Conservation (phyloP, 2,113 vertebrate species). For the Atrichornis clamosus region DNA sequence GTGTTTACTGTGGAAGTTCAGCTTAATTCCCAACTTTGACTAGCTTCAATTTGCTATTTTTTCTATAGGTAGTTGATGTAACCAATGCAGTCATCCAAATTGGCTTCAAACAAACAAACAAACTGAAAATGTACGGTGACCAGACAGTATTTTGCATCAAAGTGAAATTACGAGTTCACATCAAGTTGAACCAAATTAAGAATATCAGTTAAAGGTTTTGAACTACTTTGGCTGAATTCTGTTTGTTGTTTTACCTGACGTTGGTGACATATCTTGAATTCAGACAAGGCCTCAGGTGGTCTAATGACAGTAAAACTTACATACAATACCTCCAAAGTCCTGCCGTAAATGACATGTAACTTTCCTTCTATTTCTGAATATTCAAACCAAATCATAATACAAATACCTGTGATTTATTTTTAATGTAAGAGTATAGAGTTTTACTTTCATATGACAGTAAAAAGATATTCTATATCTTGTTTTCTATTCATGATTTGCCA, state of each 20-base stretch:
- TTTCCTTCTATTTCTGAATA: neutral
- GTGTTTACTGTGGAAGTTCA: neutral
- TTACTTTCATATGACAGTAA: neutral
- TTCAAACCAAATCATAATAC: neutral
- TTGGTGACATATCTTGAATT: neutral
- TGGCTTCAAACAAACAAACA: neutral
- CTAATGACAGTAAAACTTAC: neutral
- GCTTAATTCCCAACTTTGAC: neutral
- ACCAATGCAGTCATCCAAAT: neutral
- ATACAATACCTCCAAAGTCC: neutral
- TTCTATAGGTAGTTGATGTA: neutral
- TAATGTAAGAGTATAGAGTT: neutral
- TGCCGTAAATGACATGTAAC: accelerated
- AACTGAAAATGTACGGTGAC: neutral
- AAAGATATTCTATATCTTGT: neutral
- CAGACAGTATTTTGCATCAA: neutral
- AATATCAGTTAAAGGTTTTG: neutral
- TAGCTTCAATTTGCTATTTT: neutral
- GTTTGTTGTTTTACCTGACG: neutral
- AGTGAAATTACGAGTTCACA: neutral
- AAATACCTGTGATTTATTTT: neutral
- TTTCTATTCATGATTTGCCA: neutral
- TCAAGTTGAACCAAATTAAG: neutral
- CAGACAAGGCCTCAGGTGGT: neutral
- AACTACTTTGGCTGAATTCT: neutral